phyloP scores from a whole-genome alignment of 1,140 invertebrate species.

The Melipona quadrifasciata region DNA sequence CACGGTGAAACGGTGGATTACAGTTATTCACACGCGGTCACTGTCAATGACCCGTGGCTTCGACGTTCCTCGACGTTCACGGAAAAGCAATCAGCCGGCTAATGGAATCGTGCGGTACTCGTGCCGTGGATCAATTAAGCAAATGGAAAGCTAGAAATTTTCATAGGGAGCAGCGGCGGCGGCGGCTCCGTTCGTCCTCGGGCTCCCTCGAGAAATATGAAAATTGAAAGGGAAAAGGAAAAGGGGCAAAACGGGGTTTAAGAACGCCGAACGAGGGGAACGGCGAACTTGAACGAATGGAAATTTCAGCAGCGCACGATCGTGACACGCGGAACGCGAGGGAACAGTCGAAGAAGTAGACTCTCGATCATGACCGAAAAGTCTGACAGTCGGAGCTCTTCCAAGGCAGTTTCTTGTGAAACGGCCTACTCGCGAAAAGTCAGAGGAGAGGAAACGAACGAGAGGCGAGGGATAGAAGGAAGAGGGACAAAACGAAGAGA shows the following conservation, averaged over 20 bases:
- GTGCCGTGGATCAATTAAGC: constrained; percentile 14
- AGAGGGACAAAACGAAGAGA: background rate
- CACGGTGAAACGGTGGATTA: constrained; percentile 72
- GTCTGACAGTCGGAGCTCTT: too few species aligned
- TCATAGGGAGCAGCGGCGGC: too few species aligned
- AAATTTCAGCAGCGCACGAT: background rate
- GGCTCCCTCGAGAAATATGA: background rate
- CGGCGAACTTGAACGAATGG: background rate
- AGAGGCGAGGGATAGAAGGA: background rate
- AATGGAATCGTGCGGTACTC: background rate
- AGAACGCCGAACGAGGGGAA: background rate
- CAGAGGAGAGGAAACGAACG: background rate
- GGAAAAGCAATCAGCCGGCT: constrained; percentile 34
- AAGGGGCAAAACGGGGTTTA: background rate
- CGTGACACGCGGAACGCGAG: background rate
- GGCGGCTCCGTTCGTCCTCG: background rate
- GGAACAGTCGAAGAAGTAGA: background rate
- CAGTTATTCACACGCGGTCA: constrained; percentile 76
- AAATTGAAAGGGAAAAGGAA: background rate
- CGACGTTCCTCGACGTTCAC: constrained; percentile 16
- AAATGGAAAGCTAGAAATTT: constrained; percentile 18
- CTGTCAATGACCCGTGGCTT: constrained; percentile 75
- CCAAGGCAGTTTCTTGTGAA: too few species aligned
- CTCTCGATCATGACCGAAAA: background rate
- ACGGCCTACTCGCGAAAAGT: too few species aligned